phyloP scores from a whole-genome alignment of 2,888 invertebrate genomes.

The Acronicta psi region DNA sequence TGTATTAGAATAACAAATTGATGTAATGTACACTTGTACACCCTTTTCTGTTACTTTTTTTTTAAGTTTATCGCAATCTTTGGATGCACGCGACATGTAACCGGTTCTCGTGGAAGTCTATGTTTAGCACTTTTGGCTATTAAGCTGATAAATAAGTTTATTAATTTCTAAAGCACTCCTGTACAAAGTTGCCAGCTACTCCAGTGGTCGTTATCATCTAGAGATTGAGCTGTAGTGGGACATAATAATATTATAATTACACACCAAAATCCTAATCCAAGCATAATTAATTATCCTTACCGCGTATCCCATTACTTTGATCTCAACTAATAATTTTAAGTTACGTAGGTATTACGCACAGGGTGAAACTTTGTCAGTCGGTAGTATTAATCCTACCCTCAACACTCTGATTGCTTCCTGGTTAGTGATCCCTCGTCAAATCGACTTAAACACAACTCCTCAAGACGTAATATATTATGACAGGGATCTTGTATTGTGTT shows the following conservation, averaged over 20 bases:
- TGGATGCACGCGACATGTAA: too few relatives aligned
- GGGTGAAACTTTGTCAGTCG: neutral
- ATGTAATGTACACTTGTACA: too few relatives aligned
- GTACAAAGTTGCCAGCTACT: too few relatives aligned
- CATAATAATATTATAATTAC: neutral
- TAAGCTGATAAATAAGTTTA: too few relatives aligned
- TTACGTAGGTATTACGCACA: neutral
- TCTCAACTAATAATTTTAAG: conserved; percentile 28
- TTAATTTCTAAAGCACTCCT: too few relatives aligned
- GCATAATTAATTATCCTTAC: conserved; percentile 10
- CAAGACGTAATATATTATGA: conserved; percentile 5
- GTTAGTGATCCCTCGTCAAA: conserved; percentile 13
- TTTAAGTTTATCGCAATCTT: too few relatives aligned
- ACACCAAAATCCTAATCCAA: neutral
- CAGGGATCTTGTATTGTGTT: conserved; percentile 8
- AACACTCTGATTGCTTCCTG: conserved; percentile 1
- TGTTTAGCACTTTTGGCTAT: too few relatives aligned
- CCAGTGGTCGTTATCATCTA: too few relatives aligned
- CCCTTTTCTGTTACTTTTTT: too few relatives aligned
- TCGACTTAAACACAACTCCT: conserved; percentile 8
- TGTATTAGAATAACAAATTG: too few relatives aligned
- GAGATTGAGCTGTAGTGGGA: too few relatives aligned
- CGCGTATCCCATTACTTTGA: conserved; percentile 8
- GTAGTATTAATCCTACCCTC: conserved; percentile 3
- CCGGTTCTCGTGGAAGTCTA: too few relatives aligned